phyloP scores from a whole-genome alignment of 1,140 invertebrate species.

The Catajapyx aquilonaris region DNA sequence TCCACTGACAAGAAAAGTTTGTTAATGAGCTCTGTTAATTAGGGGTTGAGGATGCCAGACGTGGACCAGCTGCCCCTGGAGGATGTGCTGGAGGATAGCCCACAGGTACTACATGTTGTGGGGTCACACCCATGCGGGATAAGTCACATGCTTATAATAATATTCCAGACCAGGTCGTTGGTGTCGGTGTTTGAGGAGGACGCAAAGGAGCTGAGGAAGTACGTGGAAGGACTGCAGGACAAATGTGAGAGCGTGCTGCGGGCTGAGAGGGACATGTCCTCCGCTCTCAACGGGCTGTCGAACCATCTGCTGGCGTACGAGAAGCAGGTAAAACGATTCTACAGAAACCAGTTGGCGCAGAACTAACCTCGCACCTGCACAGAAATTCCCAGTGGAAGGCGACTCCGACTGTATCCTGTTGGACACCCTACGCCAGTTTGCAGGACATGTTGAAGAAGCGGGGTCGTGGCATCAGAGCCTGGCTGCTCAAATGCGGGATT shows the following conservation, averaged over 20 bases:
- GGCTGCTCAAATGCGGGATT: background rate
- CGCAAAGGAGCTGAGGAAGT: background rate
- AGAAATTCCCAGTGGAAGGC: background rate
- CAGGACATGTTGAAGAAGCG: background rate
- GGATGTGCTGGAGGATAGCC: background rate
- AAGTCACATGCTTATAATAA: no score
- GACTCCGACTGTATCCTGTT: background rate
- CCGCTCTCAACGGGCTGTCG: background rate
- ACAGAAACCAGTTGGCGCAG: no score
- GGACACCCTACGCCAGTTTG: background rate
- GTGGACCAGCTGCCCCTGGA: background rate
- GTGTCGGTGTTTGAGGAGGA: background rate
- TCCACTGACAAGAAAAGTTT: no score
- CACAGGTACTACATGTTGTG: no score
- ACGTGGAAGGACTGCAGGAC: background rate
- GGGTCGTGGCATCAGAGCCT: background rate
- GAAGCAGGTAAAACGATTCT: background rate
- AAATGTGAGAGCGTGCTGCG: background rate
- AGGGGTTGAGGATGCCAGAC: background rate
- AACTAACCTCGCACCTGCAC: no score
- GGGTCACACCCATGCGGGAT: no score
- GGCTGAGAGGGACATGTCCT: background rate
- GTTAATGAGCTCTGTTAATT: no score
- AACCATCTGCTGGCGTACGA: background rate
- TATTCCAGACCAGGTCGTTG: background rate